These are phyloP conservation scores for Apotomis betuletana DNA, from an alignment of 2,888 invertebrate genomes.

Conservation along the genomic window DNA sequence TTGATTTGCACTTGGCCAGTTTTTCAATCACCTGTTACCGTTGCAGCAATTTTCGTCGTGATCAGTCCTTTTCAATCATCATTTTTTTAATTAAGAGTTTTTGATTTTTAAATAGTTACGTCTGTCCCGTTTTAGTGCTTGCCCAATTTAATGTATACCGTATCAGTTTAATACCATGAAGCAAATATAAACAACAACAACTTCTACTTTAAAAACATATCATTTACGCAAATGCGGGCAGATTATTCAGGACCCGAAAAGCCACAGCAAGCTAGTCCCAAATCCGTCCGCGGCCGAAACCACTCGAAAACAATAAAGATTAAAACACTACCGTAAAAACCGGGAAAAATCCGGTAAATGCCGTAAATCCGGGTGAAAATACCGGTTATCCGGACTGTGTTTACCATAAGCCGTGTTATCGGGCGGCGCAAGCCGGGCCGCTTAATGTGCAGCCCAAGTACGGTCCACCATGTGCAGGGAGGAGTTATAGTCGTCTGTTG, in stretches of 20 bases:
- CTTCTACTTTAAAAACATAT: background rate
- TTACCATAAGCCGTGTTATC: slow-evolving; percentile 41
- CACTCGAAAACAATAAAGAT: slow-evolving; percentile 39
- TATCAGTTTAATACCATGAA: too few relatives aligned
- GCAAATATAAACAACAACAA: background rate
- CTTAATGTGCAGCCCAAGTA: too few relatives aligned
- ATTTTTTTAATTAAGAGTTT: too few relatives aligned
- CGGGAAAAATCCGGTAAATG: slow-evolving; percentile 35
- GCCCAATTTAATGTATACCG: too few relatives aligned
- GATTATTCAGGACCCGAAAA: slow-evolving; percentile 6
- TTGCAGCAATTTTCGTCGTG: too few relatives aligned
- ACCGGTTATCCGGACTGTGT: slow-evolving; percentile 36
- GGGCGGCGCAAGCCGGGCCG: slow-evolving; percentile 11
- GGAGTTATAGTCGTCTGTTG: too few relatives aligned
- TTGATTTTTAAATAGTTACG: too few relatives aligned
- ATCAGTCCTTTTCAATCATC: too few relatives aligned
- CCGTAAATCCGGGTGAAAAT: slow-evolving; percentile 37
- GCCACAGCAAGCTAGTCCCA: slow-evolving; percentile 14
- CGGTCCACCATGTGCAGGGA: too few relatives aligned
- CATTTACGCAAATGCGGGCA: background rate
- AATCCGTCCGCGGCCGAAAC: slow-evolving; percentile 24
- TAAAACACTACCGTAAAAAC: slow-evolving; percentile 40
- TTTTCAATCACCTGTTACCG: too few relatives aligned
- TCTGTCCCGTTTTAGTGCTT: too few relatives aligned
- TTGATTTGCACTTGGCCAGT: too few relatives aligned